Base-by-base conservation (phyloP, 2,888 invertebrate species). In the Hypomecis atomaria region DNA sequence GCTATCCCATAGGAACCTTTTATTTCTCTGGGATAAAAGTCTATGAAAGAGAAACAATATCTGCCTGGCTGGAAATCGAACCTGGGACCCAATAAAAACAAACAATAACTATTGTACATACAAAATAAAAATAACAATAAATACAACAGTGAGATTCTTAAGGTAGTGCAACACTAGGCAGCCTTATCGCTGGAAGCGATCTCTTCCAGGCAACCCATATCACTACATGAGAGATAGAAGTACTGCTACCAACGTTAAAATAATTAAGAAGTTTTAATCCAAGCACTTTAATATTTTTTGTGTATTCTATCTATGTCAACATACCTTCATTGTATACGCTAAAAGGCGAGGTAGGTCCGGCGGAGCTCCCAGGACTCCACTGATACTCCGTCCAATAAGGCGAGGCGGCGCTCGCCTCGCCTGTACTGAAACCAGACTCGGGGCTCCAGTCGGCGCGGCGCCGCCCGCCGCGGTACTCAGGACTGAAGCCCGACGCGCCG, bases 331-430 rank as follows among this genome's bases (percentile, higher is more conserved):
- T 83, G 23, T 71, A 72, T 13, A 71, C 73, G 71, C 90, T 91
- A 62, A 85, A 83, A 10, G 89, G 93, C 38, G 94, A 94, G 3
- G 89, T 87, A n/a, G 93, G 88, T 23, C 93, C 88, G 6, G 86
- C 84, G 10, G 92, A 89, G 76, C 94, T 94, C 34, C 85, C 86
- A 0, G 94, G 93, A 71, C 94, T 94, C 94, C 94, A 94, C 70
- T 93, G 93, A 67, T 90, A 93, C 11, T 90, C 88, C 8, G 84
- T 85, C 84, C 88, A 86, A 59, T 85, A 78, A 0, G 89, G 85
- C 3, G 91, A 90, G 8, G 83, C 74, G 4, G 82, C 79, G 65
- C 86, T 85, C 4, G 85, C 79, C 58, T 90, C 88, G 2, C 89
- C 87, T 2, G 86, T 81, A 69, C 89, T 83, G 9, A 87, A 70